Base-by-base conservation (phyloP, 2,888 invertebrate species). In the Eugnorisma glareosa region DNA sequence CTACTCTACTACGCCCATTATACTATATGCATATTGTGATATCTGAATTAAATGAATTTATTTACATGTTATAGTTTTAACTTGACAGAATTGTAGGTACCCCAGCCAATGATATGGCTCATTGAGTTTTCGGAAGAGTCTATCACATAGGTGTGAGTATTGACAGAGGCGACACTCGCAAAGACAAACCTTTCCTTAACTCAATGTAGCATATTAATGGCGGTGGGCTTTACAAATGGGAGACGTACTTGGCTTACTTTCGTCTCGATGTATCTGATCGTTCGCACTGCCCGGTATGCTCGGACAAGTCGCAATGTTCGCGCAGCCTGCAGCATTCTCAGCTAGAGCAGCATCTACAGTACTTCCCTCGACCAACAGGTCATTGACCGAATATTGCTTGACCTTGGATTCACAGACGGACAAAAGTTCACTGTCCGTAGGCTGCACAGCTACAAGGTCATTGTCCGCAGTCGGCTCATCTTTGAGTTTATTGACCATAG, bases 181-280 rank as follows among this genome's bases (percentile, higher is more conserved):
- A 21, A 71, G 15, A 43, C 18, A 43, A 15, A 43, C 71, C 5
- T 5, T 68, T 69, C n/a, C n/a, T 71, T 8, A 70, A 69, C 13
- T 43, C 31, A 69, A 31, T 71, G 35, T 43, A 6, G 10, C 13
- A 70, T 45, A 71, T 71, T 8, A 21, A 40, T 40, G 40, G 40
- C 10, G 40, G 11, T 40, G 11, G 37, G 43, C 15, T 15, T 43
- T 43, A 43, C 15, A 43, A 43, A 43, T 43, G 43, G 15, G 4
- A 43, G 4, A 72, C 81, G 1, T 81, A 81, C 48, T 45, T 63
- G 81, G 54, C 21, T 37, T 54, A 54, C 8, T 21, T 21, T 63
- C 31, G 21, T 21, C 43, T 21, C 28, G 35, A 21, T n/a, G 51
- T 48, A 18, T 59, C 48, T 24, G 40, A 15, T 48, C 31, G 21